Percentiles rank a stretch among this genome's conserved stretches.
Evolutionary conservation across 2,797 vertebrate genomes (phyloP).

Genomic region (Myoxocephalus aenaeus): DNA sequence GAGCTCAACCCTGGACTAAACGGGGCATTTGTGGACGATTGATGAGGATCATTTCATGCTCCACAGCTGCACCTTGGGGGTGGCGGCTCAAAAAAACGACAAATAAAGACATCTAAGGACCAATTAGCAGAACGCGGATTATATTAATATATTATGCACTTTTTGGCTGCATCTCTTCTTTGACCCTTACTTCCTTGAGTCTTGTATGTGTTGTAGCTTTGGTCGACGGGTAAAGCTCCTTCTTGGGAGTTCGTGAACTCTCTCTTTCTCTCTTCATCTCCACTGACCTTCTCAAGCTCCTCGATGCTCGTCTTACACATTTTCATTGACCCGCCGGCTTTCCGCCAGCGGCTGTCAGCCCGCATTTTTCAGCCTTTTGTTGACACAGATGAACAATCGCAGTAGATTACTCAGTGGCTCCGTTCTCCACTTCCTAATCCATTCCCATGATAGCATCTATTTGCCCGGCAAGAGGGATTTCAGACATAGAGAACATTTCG

Average conservation of each 20-base stretch:
- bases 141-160: conserved; percentile 2
- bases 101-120: conserved; percentile 3
- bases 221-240: conserved; percentile 15
- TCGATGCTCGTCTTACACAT: conserved; percentile 66
- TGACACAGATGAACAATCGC: conserved; percentile 79
- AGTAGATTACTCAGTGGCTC: conserved; percentile 65
- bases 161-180: conserved; percentile 10
- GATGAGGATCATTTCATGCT: conserved; percentile 32
- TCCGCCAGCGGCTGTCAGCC: conserved; percentile 74
- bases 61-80: conserved; percentile 11
- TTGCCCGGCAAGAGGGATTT: conserved; percentile 52
- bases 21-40: conserved; percentile 13
- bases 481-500: conserved; percentile 48
- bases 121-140: conserved; percentile 22
- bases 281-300: conserved; percentile 79
- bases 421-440: conserved; percentile 60
- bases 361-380: conserved; percentile 75
- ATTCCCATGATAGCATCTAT: conserved; percentile 73
- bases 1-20: conserved; percentile 15
- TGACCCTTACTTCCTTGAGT: conserved; percentile 52
- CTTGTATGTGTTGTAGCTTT: conserved; percentile 5
- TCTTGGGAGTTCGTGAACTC: conserved; percentile 35
- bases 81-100: neutral
- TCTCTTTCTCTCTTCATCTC: conserved; percentile 45
- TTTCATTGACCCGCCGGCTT: conserved; percentile 75